A percentile compares a stretch with the other conserved stretches of the same genome.
These are phyloP conservation scores for Antheraea pernyi DNA, from an alignment of 1,140 invertebrate species.

Conservation along the genomic window DNA sequence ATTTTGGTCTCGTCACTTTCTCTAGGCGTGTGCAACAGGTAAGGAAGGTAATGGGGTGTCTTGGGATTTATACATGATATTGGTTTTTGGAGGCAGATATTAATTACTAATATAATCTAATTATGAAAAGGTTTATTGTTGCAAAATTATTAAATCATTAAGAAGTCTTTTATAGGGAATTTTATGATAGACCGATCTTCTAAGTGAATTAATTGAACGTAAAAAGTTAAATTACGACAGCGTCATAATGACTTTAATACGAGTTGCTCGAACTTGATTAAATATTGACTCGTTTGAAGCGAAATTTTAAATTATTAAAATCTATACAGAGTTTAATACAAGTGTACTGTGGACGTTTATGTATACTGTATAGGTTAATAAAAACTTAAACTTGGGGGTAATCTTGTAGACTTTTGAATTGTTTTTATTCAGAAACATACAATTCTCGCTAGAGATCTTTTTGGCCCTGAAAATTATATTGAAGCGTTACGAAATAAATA, in stretches of 20 bases:
- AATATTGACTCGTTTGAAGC: not conserved
- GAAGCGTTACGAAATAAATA: too few species aligned
- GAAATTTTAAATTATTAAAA: not conserved
- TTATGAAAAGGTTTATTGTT: not conserved
- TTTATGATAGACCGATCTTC: too few species aligned
- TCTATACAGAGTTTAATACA: not conserved
- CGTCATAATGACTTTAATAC: not conserved
- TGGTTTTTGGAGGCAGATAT: conserved; percentile 14
- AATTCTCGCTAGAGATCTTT: too few species aligned
- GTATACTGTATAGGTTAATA: not conserved
- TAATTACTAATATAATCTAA: not conserved
- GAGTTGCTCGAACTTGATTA: not conserved
- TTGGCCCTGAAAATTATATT: too few species aligned
- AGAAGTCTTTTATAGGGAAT: too few species aligned
- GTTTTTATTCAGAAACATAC: too few species aligned
- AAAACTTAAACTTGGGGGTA: not conserved
- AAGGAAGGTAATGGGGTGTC: conserved; percentile 56
- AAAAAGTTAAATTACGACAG: not conserved
- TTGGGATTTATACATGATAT: conserved; percentile 29
- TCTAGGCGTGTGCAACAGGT: conserved; percentile 66
- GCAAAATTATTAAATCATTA: too few species aligned
- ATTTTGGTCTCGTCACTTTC: conserved; percentile 58
- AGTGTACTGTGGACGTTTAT: not conserved
- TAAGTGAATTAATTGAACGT: too few species aligned
- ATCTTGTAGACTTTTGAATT: not conserved